Evolutionary conservation across 2,113 vertebrate genomes (phyloP).

Genomic region (Daboia siamensis): DNA sequence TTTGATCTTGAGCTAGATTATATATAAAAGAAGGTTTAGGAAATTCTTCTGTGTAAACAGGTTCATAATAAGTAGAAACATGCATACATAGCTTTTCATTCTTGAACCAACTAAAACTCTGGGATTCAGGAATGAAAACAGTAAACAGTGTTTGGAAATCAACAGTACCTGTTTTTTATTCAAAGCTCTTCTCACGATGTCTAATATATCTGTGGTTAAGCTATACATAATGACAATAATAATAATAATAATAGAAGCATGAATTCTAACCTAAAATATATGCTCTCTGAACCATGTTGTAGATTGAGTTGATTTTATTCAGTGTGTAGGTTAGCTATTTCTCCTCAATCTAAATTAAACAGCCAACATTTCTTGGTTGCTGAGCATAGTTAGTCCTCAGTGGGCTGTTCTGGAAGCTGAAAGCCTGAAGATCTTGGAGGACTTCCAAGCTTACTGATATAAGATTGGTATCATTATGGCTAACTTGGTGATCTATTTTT

Average conservation of each 20-base stretch:
- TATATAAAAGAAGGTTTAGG: not conserved
- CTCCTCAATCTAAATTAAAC: not conserved
- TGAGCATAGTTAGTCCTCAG: not conserved
- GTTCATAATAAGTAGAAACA: not conserved
- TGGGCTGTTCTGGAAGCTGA: not conserved
- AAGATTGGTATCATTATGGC: not conserved
- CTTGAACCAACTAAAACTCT: not conserved
- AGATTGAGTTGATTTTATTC: not conserved
- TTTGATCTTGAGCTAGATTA: not conserved
- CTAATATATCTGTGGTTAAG: not conserved
- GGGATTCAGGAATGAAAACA: not conserved
- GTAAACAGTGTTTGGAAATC: not conserved
- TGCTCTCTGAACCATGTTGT: not conserved
- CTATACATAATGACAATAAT: not conserved
- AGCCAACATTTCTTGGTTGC: not conserved
- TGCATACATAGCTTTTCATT: not conserved
- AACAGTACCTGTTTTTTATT: not conserved
- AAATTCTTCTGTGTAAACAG: not conserved
- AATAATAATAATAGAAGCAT: not conserved
- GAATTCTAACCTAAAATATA: constrained; percentile 11
- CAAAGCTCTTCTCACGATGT: not conserved
- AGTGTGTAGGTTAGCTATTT: not conserved
- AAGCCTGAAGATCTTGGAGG: not conserved
- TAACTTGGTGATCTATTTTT: not conserved
- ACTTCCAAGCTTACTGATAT: not conserved